A percentile compares a stretch with the other conserved stretches of the same genome.
Evolutionary conservation across 2,113 vertebrate genomes (phyloP).

Genomic region (Serilophus lunatus): DNA sequence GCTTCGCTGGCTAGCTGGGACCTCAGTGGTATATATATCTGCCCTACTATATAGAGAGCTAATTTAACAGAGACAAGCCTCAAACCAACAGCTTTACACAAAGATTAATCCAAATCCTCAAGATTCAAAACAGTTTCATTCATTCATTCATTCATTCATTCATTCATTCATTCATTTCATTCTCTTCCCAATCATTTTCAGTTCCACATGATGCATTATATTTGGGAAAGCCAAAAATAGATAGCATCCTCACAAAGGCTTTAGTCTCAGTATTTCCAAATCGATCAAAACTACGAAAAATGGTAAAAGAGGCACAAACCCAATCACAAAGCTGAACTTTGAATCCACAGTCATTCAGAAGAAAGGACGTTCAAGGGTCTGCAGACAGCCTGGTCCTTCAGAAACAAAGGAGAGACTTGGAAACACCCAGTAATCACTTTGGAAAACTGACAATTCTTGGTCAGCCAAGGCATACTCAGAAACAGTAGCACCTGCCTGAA

Average conservation of each 20-base stretch:
- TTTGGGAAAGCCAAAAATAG: neutral
- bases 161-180: no score
- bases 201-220: neutral
- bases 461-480: neutral
- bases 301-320: neutral
- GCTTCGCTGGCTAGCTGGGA: neutral
- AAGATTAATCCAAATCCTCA: neutral
- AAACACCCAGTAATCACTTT: neutral
- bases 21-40: neutral
- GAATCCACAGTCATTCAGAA: neutral
- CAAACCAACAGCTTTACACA: neutral
- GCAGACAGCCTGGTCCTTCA: neutral
- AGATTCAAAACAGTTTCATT: neutral
- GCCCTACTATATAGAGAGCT: neutral
- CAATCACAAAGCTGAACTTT: neutral
- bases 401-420: neutral
- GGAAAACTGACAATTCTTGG: neutral
- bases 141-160: no score
- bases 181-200: neutral
- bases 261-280: neutral
- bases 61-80: neutral
- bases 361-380: neutral
- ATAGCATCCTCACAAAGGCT: neutral
- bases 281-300: neutral
- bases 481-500: neutral